Base-by-base conservation (phyloP, 2,113 vertebrate genomes). In the Fregata magnificens region DNA sequence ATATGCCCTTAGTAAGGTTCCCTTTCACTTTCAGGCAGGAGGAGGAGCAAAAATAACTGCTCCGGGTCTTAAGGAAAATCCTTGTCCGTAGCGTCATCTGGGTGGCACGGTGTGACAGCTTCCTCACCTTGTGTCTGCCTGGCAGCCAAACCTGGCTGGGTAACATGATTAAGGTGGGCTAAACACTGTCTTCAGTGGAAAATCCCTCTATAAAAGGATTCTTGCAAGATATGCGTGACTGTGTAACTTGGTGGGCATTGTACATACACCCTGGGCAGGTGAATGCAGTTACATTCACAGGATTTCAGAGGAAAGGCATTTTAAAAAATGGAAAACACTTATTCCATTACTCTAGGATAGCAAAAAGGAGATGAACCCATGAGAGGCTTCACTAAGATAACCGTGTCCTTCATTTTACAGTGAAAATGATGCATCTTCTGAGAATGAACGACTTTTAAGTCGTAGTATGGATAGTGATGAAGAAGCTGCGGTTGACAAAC, bases 391-490 rank as follows among this genome's bases (percentile, higher is more conserved):
- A 10, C 38, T 70, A 40, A 94, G 34, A 80, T 71, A 92, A 96
- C 50, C 7, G 4, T 49, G 67, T 55, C 20, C 44, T 94, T 92
- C 42, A 80, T 97, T 91, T 93, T 40, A 18, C 97, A 99, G 99
- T 87, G 99, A 99, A 98, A 99, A 99, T 1, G 99, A 99, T 16
- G 99, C 99, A 1, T 99, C 99, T 1, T 99, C 99, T 3, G 99
- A 99, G 97, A 99, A 99, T 6, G 99, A 99, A 97, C 99, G 99
- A 97, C 98, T 99, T 91, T 42, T 99, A 96, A 99, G 99, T 82
- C 99, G 99, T 20, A 99, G 99, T 84, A 99, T 99, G 34, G 99
- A 99, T 97, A 99, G 99, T 1, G 99, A 99, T 5, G 99, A 99
- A 95, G 99, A 99, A 94, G 99, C 99, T 1, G 98, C 99, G 4